These are phyloP conservation scores for Cacatua alba DNA, from an alignment of 2,113 vertebrate species.

Conservation along the genomic window DNA sequence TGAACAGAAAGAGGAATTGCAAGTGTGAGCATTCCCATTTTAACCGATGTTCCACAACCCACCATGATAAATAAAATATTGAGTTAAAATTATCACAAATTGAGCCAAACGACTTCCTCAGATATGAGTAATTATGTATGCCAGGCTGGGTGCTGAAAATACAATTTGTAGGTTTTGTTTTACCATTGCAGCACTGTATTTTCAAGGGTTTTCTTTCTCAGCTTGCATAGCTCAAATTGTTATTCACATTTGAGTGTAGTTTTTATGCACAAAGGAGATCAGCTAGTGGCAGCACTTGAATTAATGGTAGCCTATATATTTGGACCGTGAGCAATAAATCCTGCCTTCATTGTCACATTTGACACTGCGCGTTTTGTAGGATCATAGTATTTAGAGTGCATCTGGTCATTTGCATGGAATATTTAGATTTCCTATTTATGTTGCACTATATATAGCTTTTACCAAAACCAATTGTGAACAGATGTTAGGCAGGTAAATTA, in stretches of 20 bases:
- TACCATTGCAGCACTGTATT: neutral
- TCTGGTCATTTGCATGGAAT: neutral
- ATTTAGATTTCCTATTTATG: neutral
- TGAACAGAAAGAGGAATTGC: neutral
- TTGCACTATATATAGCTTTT: neutral
- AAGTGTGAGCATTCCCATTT: neutral
- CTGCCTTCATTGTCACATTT: neutral
- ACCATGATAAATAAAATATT: neutral
- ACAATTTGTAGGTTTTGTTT: neutral
- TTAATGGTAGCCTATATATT: neutral
- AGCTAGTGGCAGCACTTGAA: neutral
- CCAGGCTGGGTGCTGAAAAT: neutral
- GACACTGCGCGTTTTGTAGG: neutral
- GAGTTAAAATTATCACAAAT: slow-evolving; percentile 2
- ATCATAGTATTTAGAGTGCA: neutral
- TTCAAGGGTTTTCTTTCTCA: neutral
- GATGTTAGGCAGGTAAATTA: neutral
- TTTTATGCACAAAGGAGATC: neutral
- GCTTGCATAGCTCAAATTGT: neutral
- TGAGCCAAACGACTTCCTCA: neutral
- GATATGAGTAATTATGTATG: neutral
- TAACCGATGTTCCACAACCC: neutral
- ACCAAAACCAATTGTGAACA: neutral
- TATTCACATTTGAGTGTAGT: neutral
- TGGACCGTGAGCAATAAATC: neutral